A percentile compares a stretch with the other conserved stretches of the same genome.
Conservation (phyloP, 2,797 vertebrate species). For the Rousettus madagascariensis region DNA sequence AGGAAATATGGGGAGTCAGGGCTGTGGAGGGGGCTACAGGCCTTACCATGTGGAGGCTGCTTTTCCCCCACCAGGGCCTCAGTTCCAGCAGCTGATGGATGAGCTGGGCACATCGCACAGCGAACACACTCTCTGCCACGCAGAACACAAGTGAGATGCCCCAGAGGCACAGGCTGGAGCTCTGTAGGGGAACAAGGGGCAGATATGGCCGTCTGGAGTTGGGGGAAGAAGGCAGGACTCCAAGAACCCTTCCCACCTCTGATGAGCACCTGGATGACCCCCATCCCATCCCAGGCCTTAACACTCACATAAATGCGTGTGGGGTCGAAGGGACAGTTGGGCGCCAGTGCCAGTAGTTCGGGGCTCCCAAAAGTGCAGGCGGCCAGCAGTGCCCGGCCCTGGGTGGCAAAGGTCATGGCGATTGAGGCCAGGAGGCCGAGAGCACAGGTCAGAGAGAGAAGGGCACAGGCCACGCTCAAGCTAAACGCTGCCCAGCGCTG, state of each 20-base stretch:
- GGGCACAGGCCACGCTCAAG: constrained; percentile 86
- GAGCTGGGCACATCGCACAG: constrained; percentile 87
- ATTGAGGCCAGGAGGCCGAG: constrained; percentile 86
- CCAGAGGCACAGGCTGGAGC: constrained; percentile 93
- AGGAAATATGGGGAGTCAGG: background rate
- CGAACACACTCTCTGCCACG: constrained; percentile 85
- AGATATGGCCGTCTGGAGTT: accelerated
- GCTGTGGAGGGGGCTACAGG: background rate
- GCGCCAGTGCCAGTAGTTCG: constrained; percentile 79
- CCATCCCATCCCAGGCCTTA: background rate
- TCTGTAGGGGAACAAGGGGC: constrained; percentile 78
- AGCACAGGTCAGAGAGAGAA: constrained; percentile 87
- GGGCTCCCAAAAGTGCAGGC: constrained; percentile 80
- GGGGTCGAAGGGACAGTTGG: constrained; percentile 93
- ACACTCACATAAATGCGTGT: constrained; percentile 92
- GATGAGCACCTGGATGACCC: background rate
- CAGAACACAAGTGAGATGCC: constrained; percentile 87
- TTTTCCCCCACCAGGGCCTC: constrained; percentile 83
- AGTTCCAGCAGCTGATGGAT: constrained; percentile 85
- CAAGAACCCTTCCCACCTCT: background rate
- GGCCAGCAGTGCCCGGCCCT: constrained; percentile 85
- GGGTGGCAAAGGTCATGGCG: constrained; percentile 84
- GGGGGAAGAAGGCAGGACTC: background rate
- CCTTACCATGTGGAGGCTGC: constrained; percentile 67
- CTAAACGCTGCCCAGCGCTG: constrained; percentile 90